phyloP scores from a whole-genome alignment of 2,888 invertebrate genomes.

The Erpobdella octoculata region DNA sequence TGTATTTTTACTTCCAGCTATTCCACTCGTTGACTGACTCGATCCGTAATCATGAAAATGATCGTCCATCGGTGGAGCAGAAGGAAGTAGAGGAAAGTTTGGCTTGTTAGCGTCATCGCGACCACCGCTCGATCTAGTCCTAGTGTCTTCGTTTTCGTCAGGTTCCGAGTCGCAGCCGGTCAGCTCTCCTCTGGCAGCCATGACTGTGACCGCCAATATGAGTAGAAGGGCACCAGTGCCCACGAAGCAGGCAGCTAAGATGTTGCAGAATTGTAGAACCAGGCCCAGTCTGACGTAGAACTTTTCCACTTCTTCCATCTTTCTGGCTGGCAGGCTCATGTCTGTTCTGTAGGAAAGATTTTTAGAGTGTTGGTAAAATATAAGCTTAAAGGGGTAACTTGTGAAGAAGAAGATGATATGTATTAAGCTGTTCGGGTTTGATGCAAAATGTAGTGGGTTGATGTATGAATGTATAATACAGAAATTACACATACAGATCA shows the following conservation, averaged over 20 bases:
- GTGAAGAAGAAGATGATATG: no score
- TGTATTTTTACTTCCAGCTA: no score
- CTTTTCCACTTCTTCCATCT: constrained; percentile 8
- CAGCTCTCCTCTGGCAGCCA: constrained; percentile 2
- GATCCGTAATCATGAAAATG: no score
- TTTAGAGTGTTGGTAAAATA: no score
- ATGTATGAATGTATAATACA: no score
- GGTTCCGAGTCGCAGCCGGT: neutral
- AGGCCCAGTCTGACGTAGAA: neutral
- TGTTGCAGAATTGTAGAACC: neutral
- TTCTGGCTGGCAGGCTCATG: neutral
- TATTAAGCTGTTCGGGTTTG: no score
- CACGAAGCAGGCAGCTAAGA: neutral
- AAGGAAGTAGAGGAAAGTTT: neutral
- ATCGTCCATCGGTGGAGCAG: neutral
- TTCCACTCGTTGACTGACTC: no score
- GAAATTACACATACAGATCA: no score
- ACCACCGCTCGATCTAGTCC: neutral
- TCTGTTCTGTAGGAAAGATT: neutral
- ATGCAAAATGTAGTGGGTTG: no score
- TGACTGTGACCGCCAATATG: neutral
- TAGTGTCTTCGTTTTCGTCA: neutral
- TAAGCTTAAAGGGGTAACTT: no score
- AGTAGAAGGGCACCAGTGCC: neutral
- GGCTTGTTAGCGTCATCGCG: neutral